A percentile compares a stretch with the other conserved stretches of the same genome.
Evolutionary conservation across 2,113 vertebrate genomes (phyloP).

Genomic region (Gnathonemus longibarbis): DNA sequence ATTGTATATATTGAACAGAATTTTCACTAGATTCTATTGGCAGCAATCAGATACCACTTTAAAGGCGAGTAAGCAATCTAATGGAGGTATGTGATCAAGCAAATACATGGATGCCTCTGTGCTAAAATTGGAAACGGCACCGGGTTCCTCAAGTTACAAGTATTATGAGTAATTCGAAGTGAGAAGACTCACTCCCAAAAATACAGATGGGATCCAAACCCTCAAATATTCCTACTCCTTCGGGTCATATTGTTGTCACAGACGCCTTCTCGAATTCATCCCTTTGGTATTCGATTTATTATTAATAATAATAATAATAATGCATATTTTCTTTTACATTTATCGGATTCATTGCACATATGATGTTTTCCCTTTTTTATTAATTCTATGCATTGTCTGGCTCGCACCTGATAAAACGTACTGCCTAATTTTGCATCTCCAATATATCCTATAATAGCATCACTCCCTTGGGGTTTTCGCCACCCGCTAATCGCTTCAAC

Average conservation of each 20-base stretch:
- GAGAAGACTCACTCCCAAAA: not conserved
- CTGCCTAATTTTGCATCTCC: not conserved
- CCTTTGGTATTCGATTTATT: conserved; percentile 46
- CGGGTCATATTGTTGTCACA: conserved; percentile 56
- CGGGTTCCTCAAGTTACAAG: not conserved
- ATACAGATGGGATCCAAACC: conserved; percentile 29
- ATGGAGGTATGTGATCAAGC: not conserved
- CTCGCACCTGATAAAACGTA: not conserved
- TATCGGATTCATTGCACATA: conserved; percentile 47
- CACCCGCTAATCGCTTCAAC: conserved; percentile 29
- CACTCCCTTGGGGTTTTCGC: not conserved
- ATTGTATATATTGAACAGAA: not conserved
- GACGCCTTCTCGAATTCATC: conserved; percentile 54
- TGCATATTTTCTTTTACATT: conserved; percentile 48
- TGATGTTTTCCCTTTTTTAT: conserved; percentile 41
- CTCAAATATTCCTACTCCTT: conserved; percentile 44
- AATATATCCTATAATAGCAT: not conserved
- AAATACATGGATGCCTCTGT: not conserved
- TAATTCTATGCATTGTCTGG: not conserved
- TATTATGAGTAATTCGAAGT: not conserved
- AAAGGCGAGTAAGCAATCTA: not conserved
- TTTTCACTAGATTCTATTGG: not conserved
- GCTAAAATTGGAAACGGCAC: not conserved
- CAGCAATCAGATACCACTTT: not conserved
- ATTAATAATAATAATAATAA: conserved; percentile 47